Evolutionary conservation across 2,888 invertebrate genomes (phyloP), one percentile per base, ranked within the genome.

Genomic region (Zhengitettix transpicula): DNA sequence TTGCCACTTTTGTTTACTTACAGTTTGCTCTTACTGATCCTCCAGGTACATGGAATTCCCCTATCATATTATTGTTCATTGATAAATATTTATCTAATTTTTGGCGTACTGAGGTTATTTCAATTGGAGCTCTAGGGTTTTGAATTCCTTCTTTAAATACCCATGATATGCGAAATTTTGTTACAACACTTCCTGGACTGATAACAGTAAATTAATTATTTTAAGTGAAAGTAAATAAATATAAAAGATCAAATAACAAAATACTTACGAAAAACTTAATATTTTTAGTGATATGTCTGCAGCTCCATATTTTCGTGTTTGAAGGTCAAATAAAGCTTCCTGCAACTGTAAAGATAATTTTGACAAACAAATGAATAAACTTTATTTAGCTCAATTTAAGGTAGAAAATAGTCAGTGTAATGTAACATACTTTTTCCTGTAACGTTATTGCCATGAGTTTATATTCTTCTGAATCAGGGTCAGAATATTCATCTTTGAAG

Each of bases 91-190:
- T 70, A 52, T 75, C 69, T 9, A 85, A 71, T 63, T 73, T 76
- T 65, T 75, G 72, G 9, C 84, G 68, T 16, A 71, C 70, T 53
- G 72, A 69, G 9, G 77, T 71, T 42, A 65, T 65, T 59, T 76
- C 77, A 12, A 83, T 73, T 7, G 79, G 75, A 61, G 81, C 78
- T 60, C 75, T 74, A 40, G 73, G 68, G 58, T 72, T 71, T 17
- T 72, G 69, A 63, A 75, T 73, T 1, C 74, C 73, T 42, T 74
- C 68, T 67, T 79, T 80, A 60, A 80, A 78, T 58, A 73, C 74
- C 85, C 85, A 85, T 58, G 80, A 80, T 42, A 85, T 75, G 67
- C 84, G 75, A 71, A 83, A 84, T 62, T 79, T 81, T 7, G 81
- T 81, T 52, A 82, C 73, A 55, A 85, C 75, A 61, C 84, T 84